Evolutionary conservation across 2,113 vertebrate genomes (phyloP).

Genomic region (Halcyon senegalensis): DNA sequence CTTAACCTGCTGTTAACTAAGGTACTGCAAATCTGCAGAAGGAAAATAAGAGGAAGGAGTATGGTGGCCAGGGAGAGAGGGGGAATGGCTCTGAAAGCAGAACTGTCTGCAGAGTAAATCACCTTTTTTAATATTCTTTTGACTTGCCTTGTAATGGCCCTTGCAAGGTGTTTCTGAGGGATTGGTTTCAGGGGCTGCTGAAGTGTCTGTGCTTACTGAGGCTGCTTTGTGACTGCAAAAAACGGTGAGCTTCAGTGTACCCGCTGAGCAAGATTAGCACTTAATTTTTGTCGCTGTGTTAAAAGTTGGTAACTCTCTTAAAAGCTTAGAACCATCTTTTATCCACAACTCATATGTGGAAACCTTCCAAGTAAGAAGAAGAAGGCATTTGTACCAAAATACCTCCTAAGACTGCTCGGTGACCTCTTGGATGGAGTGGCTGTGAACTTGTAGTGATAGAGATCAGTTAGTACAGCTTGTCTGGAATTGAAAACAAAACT

Average conservation of each 20-base stretch:
- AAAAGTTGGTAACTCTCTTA: neutral
- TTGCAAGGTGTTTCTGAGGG: neutral
- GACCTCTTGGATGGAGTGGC: neutral
- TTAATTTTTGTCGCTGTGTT: neutral
- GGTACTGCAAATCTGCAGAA: neutral
- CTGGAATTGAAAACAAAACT: neutral
- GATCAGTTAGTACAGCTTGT: neutral
- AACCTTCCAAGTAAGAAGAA: neutral
- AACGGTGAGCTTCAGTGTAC: neutral
- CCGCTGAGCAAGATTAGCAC: neutral
- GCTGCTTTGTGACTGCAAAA: neutral
- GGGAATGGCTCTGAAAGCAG: neutral
- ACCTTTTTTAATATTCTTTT: neutral
- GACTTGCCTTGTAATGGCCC: neutral
- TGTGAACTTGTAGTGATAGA: neutral
- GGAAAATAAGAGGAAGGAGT: neutral
- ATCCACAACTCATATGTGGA: fast-evolving
- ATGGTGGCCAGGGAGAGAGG: neutral
- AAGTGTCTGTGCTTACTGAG: neutral
- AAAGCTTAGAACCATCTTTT: neutral
- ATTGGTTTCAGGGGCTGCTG: neutral
- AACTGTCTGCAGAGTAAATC: neutral
- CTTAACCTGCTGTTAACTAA: neutral
- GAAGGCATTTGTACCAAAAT: neutral
- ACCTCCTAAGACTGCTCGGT: neutral